phyloP scores from a whole-genome alignment of 2,888 invertebrate species.

The Euplexia lucipara region DNA sequence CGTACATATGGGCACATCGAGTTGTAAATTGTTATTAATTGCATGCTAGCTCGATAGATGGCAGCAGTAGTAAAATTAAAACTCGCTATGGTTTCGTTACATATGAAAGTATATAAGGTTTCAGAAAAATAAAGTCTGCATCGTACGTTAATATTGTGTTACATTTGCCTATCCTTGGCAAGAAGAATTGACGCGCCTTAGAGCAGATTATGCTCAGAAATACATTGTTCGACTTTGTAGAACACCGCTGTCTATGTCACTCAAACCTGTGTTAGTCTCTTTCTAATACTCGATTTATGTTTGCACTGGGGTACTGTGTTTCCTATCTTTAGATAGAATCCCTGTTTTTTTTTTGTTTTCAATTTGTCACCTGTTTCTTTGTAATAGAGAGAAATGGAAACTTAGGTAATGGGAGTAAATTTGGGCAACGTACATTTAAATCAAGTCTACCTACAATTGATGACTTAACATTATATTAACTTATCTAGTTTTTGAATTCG shows the following conservation, averaged over 20 bases:
- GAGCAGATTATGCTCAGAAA: too few species aligned
- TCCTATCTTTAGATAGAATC: slow-evolving; percentile 50
- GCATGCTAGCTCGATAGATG: too few species aligned
- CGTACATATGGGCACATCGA: not conserved
- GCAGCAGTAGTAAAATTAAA: too few species aligned
- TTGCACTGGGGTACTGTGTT: not conserved
- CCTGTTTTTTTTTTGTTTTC: slow-evolving; percentile 6
- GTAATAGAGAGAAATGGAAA: not conserved
- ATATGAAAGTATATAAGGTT: too few species aligned
- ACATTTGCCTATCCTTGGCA: too few species aligned
- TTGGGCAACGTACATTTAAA: slow-evolving; percentile 13
- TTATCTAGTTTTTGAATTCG: slow-evolving; percentile 5
- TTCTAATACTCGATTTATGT: not conserved
- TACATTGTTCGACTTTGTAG: not conserved
- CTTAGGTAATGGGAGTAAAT: slow-evolving; percentile 12
- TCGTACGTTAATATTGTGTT: too few species aligned
- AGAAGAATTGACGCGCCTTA: too few species aligned
- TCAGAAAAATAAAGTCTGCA: too few species aligned
- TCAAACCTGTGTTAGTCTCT: not conserved
- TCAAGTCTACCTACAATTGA: slow-evolving; percentile 2
- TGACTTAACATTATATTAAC: slow-evolving; percentile 25
- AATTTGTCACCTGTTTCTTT: slow-evolving; percentile 17
- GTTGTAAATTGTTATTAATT: too few species aligned
- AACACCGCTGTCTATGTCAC: not conserved
- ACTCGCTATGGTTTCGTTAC: too few species aligned